Percentiles rank a stretch among this genome's conserved stretches.
These are phyloP conservation scores for Melieria picta DNA, from an alignment of 2,888 invertebrate species.

Conservation along the genomic window DNA sequence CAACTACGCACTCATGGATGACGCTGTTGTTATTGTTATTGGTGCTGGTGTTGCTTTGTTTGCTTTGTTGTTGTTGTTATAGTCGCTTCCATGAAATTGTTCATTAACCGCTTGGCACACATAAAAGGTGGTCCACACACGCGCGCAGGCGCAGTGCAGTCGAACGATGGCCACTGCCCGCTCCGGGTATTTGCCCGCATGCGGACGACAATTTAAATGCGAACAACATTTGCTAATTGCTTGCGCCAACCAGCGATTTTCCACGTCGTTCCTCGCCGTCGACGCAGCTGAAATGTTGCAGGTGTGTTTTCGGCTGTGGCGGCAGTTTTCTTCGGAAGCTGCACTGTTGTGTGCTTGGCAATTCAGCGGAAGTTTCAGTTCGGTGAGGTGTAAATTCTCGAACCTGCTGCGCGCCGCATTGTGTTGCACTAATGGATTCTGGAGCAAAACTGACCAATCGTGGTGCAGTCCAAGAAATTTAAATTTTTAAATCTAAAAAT, in stretches of 20 bases:
- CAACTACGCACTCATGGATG: too few relatives aligned
- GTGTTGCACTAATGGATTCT: background rate
- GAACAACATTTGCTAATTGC: constrained; percentile 26
- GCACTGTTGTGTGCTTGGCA: constrained; percentile 54
- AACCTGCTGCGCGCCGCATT: constrained; percentile 39
- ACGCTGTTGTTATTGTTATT: too few relatives aligned
- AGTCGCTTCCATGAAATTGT: constrained; percentile 17
- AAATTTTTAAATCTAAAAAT: too few relatives aligned
- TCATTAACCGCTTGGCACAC: constrained; percentile 9
- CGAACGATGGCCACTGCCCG: background rate
- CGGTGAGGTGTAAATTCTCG: constrained; percentile 57
- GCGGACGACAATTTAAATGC: constrained; percentile 14
- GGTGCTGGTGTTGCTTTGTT: background rate
- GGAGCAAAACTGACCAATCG: background rate
- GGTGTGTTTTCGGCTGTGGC: background rate
- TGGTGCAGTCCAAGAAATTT: too few relatives aligned
- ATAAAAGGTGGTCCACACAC: constrained; percentile 8
- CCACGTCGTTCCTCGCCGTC: background rate
- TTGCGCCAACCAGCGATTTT: constrained; percentile 13
- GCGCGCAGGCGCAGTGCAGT: background rate
- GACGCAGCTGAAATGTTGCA: background rate
- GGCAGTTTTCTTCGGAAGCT: constrained; percentile 56
- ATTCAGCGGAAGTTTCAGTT: constrained; percentile 53
- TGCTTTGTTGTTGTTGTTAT: background rate
- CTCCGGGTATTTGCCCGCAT: background rate